Evolutionary conservation across 2,113 vertebrate species (phyloP).

Genomic region (Myotis yumanensis): DNA sequence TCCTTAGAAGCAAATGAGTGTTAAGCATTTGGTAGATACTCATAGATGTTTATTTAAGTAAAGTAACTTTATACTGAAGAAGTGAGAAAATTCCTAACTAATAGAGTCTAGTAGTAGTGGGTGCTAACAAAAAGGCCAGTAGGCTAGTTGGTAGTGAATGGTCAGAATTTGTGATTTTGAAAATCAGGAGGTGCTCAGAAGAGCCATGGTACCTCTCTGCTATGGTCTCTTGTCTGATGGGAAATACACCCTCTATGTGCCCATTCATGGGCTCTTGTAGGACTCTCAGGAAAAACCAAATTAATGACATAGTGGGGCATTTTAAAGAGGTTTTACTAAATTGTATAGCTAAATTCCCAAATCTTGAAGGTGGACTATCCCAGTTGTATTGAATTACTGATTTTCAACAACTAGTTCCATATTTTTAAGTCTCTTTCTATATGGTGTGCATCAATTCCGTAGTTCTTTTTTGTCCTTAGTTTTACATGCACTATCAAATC

Average conservation of each 20-base stretch:
- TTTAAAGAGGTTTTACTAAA: background rate
- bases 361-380: background rate
- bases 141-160: background rate
- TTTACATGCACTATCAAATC: background rate
- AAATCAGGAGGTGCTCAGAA: background rate
- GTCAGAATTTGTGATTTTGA: background rate
- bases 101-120: background rate
- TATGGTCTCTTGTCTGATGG: background rate
- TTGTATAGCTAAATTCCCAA: background rate
- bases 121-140: background rate
- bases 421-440: constrained; percentile 25
- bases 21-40: background rate
- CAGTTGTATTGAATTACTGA: background rate
- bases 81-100: background rate
- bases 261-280: background rate
- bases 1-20: background rate
- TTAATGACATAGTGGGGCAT: background rate
- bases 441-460: background rate
- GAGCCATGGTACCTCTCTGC: background rate
- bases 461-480: background rate
- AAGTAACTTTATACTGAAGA: background rate
- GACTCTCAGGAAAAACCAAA: background rate
- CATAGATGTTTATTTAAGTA: background rate
- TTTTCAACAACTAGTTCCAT: background rate
- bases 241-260: background rate